Evolutionary conservation across 2,113 vertebrate species (phyloP), one percentile per base, ranked within the genome.

Genomic region (Lucifuga dentata): DNA sequence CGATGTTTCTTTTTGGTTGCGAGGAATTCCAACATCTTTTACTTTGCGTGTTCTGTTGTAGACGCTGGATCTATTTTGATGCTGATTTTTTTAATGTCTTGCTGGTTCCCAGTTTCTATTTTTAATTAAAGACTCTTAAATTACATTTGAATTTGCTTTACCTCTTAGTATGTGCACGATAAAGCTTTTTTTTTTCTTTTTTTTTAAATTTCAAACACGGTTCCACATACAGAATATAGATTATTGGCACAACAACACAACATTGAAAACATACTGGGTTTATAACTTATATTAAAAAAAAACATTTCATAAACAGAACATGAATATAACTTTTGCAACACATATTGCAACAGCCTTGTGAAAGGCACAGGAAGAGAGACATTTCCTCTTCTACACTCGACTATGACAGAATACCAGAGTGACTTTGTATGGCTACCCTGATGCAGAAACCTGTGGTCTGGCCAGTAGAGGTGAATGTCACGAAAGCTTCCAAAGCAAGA

Each of bases 51-150:
- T 62, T 45, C 23, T 45, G 24, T 64, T 66, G 12, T 9, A 39
- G 8, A 55, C 48, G 39, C 20, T 15, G 15, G 15, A 32, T 49
- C 23, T 23, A 17, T 57, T 71, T 41, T 32, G 33, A 36, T 17
- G 19, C 40, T 17, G 33, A 9, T 13, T 20, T 17, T 72, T 69
- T 66, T 58, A 62, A 19, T 5, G 17, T 44, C 24, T 41, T 71
- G 39, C 51, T 68, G 53, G 65, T 71, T 73, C 11, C 26, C 20
- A 15, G 57, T 60, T 57, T 32, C 10, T 20, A 79, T 83, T 86
- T 82, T 35, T 53, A 81, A 88, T 76, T 88, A 80, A 86, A 87
- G 48, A 80, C 2, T 60, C 58, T 79, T 60, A 73, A 78, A 76
- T 80, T 46, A 55, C 17, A 16, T 41, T 20, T 20, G 16, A n/a